Conservation (phyloP, 2,797 vertebrate genomes). For the Pitangus sulphuratus region DNA sequence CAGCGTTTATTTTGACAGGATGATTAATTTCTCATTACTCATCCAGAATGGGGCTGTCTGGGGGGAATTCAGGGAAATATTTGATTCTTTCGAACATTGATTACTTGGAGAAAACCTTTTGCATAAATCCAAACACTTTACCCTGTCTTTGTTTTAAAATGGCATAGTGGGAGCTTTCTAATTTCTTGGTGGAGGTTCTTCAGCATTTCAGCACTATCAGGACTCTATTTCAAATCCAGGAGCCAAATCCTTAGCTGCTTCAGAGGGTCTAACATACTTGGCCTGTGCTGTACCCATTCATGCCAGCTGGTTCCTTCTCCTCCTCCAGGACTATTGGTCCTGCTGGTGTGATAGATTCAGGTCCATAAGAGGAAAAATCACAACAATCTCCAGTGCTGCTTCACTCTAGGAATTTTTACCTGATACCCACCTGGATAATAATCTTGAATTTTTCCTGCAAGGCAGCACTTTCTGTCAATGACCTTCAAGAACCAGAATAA, state of each 20-base stretch:
- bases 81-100: slow-evolving; percentile 38
- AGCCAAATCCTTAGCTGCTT: background rate
- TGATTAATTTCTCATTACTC: slow-evolving; percentile 67
- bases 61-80: slow-evolving; percentile 35
- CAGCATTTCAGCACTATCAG: background rate
- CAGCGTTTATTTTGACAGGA: slow-evolving; percentile 43
- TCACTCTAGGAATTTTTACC: background rate
- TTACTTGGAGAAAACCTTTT: slow-evolving; percentile 36
- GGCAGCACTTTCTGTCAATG: background rate
- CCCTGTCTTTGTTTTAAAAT: background rate
- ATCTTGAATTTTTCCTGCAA: background rate
- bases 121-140: background rate
- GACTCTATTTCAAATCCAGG: background rate
- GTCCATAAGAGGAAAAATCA: background rate
- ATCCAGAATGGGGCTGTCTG: slow-evolving; percentile 8
- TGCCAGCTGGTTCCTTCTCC: background rate
- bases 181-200: background rate
- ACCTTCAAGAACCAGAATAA: background rate
- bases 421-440: background rate
- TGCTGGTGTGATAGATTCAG: background rate
- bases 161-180: accelerated
- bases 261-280: background rate
- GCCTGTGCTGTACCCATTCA: background rate
- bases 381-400: background rate
- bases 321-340: background rate